Percentiles rank a stretch among this genome's conserved stretches.
phyloP scores from a whole-genome alignment of 1,140 invertebrate species.

The Chelonus insularis region DNA sequence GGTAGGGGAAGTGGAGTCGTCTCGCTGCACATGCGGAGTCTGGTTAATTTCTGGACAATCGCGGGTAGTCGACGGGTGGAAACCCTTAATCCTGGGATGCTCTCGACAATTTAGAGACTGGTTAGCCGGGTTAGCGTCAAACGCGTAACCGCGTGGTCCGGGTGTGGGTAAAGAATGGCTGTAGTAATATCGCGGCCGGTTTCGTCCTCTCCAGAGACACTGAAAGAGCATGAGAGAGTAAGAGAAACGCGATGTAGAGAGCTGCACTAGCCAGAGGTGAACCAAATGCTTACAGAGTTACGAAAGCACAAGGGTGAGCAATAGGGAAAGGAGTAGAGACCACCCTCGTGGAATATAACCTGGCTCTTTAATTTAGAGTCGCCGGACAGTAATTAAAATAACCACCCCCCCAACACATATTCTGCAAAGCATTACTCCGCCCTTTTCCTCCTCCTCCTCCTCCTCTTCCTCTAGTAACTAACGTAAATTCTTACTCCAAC shows the following conservation, averaged over 20 bases:
- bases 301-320: slow-evolving; percentile 38
- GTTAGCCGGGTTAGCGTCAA: slow-evolving; percentile 51
- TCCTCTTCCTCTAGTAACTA: not conserved
- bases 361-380: slow-evolving; percentile 57
- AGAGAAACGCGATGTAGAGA: slow-evolving; percentile 15
- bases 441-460: slow-evolving; percentile 8
- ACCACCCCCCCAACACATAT: slow-evolving; percentile 52
- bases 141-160: slow-evolving; percentile 43
- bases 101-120: slow-evolving; percentile 51
- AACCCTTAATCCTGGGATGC: slow-evolving; percentile 32
- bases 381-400: slow-evolving; percentile 62
- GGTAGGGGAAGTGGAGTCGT: slow-evolving; percentile 1
- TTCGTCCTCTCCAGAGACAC: slow-evolving; percentile 21
- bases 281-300: slow-evolving; percentile 40
- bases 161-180: slow-evolving; percentile 47
- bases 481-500: no score
- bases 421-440: slow-evolving; percentile 50
- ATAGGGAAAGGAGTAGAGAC: not conserved
- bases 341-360: slow-evolving; percentile 49
- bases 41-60: slow-evolving; percentile 47
- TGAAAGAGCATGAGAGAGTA: slow-evolving; percentile 25
- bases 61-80: slow-evolving; percentile 7
- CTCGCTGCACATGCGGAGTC: slow-evolving; percentile 22
- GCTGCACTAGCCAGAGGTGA: slow-evolving; percentile 10
- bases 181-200: slow-evolving; percentile 38